Base-by-base conservation (phyloP, 2,797 vertebrate species). In the Botia almorhae region DNA sequence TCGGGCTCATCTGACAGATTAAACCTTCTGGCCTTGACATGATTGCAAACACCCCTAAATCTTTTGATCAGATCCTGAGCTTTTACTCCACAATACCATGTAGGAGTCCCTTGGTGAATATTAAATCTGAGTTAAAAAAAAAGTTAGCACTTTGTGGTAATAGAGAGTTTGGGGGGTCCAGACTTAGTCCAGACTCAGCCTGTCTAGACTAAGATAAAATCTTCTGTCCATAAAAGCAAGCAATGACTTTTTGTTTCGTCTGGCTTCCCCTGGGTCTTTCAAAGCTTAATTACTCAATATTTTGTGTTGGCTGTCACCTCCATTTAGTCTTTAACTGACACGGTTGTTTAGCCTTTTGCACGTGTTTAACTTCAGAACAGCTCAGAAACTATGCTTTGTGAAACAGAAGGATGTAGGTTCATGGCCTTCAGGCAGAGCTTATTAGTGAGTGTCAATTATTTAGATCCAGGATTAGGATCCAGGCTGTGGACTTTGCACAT, bases 281-380 rank as follows among this genome's bases (percentile, higher is more conserved):
- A 71, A 63, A 43, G 29, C 78, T 81, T 84, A 80, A 87, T 86
- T 87, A 83, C 75, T 55, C 48, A 48, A 67, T 77, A 77, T 76
- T 84, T 81, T 82, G 72, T 76, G 56, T 58, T 83, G 58, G 70
- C 72, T 79, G 72, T 87, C 82, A 83, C 48, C 51, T 81, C 29
- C 50, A 53, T 48, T 87, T 83, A 81, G 78, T 68, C 29, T 85
- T 78, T 82, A 83, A 81, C 10, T 33, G 33, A 46, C 56, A 17
- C 21, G 80, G 79, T 87, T 80, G 82, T 81, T 68, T 84, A 68
- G 55, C 61, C 63, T 74, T 69, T 68, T 80, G 63, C 77, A 63
- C 76, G 63, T 74, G 51, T 72, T 72, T 71, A 70, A n/a, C 78
- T 56, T 63, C 50, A 61, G 68, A 80, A 33, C 33, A 69, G 69